phyloP scores from a whole-genome alignment of 2,113 vertebrate species.

The Amphiprion ocellaris region DNA sequence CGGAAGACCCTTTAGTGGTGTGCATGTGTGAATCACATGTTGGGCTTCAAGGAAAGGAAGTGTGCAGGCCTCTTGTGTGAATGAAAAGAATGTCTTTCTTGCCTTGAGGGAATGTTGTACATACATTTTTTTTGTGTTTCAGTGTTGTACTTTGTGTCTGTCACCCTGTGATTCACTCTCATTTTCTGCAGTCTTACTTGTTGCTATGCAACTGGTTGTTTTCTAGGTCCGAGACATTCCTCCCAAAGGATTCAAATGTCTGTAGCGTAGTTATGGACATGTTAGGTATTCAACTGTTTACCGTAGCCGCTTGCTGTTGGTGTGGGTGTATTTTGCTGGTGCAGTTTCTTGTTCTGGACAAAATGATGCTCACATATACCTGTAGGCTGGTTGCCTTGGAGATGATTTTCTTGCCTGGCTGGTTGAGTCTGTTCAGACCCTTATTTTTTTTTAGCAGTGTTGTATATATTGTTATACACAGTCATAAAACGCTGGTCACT shows the following conservation, averaged over 20 bases:
- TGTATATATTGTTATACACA: no score
- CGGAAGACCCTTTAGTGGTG: constrained; percentile 50
- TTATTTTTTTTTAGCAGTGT: not conserved
- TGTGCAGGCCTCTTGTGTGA: constrained; percentile 72
- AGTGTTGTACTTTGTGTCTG: constrained; percentile 58
- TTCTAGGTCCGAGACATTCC: constrained; percentile 65
- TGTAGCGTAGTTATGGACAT: constrained; percentile 58
- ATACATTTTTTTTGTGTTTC: constrained; percentile 53
- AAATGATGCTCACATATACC: constrained; percentile 15
- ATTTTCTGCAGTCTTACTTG: constrained; percentile 67
- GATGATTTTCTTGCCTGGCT: constrained; percentile 29
- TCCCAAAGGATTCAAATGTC: constrained; percentile 58
- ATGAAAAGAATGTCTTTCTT: constrained; percentile 75
- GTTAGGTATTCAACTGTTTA: constrained; percentile 41
- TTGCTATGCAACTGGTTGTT: constrained; percentile 79
- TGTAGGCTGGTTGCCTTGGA: constrained; percentile 42
- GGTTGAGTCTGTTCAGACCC: constrained; percentile 1
- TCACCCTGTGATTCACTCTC: constrained; percentile 61
- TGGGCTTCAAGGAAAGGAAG: constrained; percentile 65
- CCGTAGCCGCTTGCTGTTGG: constrained; percentile 8
- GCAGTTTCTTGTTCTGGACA: constrained; percentile 14
- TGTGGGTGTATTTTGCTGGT: constrained; percentile 9
- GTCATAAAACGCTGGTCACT: not conserved
- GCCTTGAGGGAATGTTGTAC: constrained; percentile 67
- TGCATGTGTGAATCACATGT: constrained; percentile 79